Conservation (phyloP, 2,113 vertebrate genomes). For the Crotalus tigris region DNA sequence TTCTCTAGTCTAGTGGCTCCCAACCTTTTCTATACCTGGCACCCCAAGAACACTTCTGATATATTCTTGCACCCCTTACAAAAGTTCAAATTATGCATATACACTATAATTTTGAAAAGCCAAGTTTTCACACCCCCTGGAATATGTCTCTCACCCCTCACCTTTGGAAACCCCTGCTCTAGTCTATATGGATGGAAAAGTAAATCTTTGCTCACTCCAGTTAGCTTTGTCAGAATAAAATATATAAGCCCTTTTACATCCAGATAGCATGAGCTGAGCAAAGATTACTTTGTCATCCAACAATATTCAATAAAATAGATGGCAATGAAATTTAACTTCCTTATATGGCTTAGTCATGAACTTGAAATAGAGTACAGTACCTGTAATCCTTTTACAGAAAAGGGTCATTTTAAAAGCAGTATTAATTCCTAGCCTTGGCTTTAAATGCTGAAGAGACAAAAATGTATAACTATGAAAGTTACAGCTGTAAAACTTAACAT, state of each 20-base stretch:
- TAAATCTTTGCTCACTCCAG: conserved; percentile 21
- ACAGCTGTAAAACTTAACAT: not conserved
- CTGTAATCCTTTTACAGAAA: conserved; percentile 59
- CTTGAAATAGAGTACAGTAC: conserved; percentile 64
- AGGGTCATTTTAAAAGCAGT: conserved; percentile 43
- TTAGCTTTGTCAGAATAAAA: conserved; percentile 25
- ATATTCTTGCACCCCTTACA: no score
- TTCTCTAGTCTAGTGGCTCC: not conserved
- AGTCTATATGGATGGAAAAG: not conserved
- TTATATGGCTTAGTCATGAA: conserved; percentile 68
- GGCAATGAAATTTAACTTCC: conserved; percentile 67
- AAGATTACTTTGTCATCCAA: conserved; percentile 60
- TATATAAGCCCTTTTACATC: conserved; percentile 12
- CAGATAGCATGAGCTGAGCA: conserved; percentile 39
- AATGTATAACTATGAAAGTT: not conserved
- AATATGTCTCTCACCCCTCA: no score
- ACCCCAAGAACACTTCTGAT: no score
- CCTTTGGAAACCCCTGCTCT: no score
- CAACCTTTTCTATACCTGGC: no score
- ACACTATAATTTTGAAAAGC: no score
- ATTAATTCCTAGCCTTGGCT: conserved; percentile 42
- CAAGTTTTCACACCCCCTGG: no score
- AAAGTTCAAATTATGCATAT: no score
- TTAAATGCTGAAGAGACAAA: conserved; percentile 32
- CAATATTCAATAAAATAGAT: conserved; percentile 64